These are phyloP conservation scores for Ganaspis brasiliensis DNA, from an alignment of 2,888 invertebrate genomes.

Conservation along the genomic window DNA sequence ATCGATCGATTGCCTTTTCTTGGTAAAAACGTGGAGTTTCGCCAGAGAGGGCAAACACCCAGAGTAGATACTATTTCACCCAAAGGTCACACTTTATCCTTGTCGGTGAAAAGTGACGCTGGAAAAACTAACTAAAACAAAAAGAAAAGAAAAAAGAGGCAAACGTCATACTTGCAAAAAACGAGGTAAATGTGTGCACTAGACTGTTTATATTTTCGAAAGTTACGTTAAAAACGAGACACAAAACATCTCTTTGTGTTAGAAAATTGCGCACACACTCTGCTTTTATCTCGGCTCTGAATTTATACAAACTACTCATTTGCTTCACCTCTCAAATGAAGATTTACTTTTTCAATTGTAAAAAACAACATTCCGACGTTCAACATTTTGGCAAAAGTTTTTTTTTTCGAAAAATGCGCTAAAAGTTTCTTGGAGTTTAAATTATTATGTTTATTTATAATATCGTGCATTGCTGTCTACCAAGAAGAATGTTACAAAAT, in stretches of 20 bases:
- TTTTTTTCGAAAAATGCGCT: no score
- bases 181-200: slow-evolving; percentile 5
- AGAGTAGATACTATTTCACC: slow-evolving; percentile 37
- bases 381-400: no score
- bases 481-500: no score
- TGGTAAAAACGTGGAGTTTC: slow-evolving; percentile 22
- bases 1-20: slow-evolving; percentile 51
- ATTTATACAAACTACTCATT: background rate
- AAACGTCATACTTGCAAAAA: slow-evolving; percentile 4
- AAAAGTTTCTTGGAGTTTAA: no score
- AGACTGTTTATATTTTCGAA: slow-evolving; percentile 26
- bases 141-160: slow-evolving; percentile 13
- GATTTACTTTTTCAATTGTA: slow-evolving; percentile 4
- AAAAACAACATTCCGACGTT: background rate
- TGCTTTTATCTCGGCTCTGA: background rate
- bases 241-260: background rate
- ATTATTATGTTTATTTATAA: no score
- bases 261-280: slow-evolving; percentile 2
- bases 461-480: no score
- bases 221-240: slow-evolving; percentile 8
- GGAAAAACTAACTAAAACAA: no score
- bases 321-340: background rate
- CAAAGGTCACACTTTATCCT: slow-evolving; percentile 30
- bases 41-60: slow-evolving; percentile 16
- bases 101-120: slow-evolving; percentile 31